Evolutionary conservation across 37 sponge, comb jelly and placozoan genomes (phyloP), one percentile per base, ranked within the genome.

Genomic region (Beroe ovata): DNA sequence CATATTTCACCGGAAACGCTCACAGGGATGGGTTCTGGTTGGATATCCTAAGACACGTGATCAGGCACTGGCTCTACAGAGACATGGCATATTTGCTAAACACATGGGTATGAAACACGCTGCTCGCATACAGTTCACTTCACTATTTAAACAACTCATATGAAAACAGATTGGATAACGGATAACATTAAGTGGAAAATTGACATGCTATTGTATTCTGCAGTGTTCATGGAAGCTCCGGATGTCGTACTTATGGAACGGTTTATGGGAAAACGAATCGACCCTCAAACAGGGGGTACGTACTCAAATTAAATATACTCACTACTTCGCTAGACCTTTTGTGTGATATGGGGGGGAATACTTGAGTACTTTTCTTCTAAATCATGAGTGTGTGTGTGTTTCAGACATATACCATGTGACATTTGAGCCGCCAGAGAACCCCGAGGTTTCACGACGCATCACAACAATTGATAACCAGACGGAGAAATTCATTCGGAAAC

Each of bases 271-370:
- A 97, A 97, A 72, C 90, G 97, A 25, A 81, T 97, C 4, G 97
- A 97, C 72, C 90, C 95, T 29, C 59, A 94, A 18, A 97, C 95
- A 64, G 95, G 94, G 92, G 97, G 96, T 94, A 69, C 21, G 92
- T 38, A 26, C n/a, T n/a, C n/a, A n/a, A n/a, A n/a, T n/a, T n/a
- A n/a, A n/a, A n/a, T n/a, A n/a, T n/a, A n/a, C n/a, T n/a, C n/a
- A n/a, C n/a, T n/a, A n/a, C n/a, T n/a, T n/a, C n/a, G n/a, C n/a
- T n/a, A n/a, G n/a, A n/a, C n/a, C n/a, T n/a, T n/a, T n/a, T n/a
- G n/a, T n/a, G n/a, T n/a, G n/a, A n/a, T n/a, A n/a, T n/a, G n/a
- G n/a, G n/a, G n/a, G n/a, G n/a, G n/a, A n/a, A n/a, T n/a, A n/a
- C n/a, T n/a, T n/a, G n/a, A n/a, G n/a, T 47, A 16, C 54, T 11